phyloP scores from a whole-genome alignment of 2,888 invertebrate species.

The Lysandra bellargus region DNA sequence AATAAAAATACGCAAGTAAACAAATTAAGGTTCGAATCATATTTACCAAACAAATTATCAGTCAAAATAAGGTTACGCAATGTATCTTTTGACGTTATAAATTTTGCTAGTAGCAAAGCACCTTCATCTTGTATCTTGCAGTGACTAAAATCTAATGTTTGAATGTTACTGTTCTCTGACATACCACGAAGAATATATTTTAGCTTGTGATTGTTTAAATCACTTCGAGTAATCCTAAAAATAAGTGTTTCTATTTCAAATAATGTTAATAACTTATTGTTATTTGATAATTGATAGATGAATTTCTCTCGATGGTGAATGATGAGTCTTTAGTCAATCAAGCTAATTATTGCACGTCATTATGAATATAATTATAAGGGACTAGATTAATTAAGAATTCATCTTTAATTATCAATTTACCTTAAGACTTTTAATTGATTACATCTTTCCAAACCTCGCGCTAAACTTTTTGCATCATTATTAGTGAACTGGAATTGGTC shows the following conservation, averaged over 20 bases:
- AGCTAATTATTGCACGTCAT: no score
- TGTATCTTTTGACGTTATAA: conserved; percentile 69
- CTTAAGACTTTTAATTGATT: conserved; percentile 58
- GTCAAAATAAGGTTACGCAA: conserved; percentile 71
- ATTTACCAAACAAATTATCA: conserved; percentile 78
- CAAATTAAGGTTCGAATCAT: not conserved
- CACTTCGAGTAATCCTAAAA: conserved; percentile 70
- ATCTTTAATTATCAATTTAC: conserved; percentile 44
- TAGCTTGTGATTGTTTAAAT: conserved; percentile 70
- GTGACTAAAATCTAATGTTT: conserved; percentile 83
- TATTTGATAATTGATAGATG: no score
- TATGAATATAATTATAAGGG: no score
- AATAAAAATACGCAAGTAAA: not conserved
- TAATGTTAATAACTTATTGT: no score
- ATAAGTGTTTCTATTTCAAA: no score
- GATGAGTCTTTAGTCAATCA: no score
- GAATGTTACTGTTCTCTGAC: conserved; percentile 63
- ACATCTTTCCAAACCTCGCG: conserved; percentile 70
- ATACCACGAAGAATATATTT: conserved; percentile 71
- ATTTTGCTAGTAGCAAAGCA: conserved; percentile 81
- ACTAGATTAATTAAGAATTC: not conserved
- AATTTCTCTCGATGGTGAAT: no score
- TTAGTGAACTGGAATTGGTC: conserved; percentile 77
- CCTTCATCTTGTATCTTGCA: conserved; percentile 83
- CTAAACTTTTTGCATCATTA: conserved; percentile 70